phyloP scores from a whole-genome alignment of 2,113 vertebrate species.

The Aspiorhynchus laticeps region DNA sequence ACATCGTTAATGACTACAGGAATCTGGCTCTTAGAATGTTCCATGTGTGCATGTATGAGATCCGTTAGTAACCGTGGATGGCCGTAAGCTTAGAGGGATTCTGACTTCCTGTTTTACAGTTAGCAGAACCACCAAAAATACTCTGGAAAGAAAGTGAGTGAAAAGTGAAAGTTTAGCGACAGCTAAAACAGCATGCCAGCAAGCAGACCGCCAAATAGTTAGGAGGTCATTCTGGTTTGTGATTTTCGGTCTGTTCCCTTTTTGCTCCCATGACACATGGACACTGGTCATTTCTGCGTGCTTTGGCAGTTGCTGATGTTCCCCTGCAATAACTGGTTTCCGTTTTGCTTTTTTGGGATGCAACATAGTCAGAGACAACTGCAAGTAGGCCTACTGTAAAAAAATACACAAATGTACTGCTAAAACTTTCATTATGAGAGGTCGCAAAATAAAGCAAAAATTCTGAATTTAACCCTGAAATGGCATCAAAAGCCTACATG shows the following conservation, averaged over 20 bases:
- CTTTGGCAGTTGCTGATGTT: constrained; percentile 28
- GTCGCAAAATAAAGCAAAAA: too few relatives aligned
- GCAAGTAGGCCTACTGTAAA: constrained; percentile 21
- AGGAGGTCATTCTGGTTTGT: neutral
- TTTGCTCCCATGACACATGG: neutral
- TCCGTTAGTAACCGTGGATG: neutral
- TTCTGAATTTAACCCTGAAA: neutral
- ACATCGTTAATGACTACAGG: neutral
- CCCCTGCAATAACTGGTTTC: constrained; percentile 51
- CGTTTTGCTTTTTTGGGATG: constrained; percentile 48
- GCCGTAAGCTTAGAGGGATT: constrained; percentile 58
- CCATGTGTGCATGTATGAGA: constrained; percentile 34
- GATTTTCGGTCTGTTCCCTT: neutral
- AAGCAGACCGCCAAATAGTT: constrained; percentile 7
- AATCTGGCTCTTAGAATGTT: constrained; percentile 30
- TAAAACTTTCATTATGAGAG: neutral
- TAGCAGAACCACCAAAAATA: constrained; percentile 59
- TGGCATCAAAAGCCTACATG: neutral
- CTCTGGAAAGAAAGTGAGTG: constrained; percentile 55
- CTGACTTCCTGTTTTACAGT: constrained; percentile 64
- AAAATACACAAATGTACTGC: neutral
- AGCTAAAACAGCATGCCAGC: constrained; percentile 11
- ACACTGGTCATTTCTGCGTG: neutral
- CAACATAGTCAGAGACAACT: constrained; percentile 40
- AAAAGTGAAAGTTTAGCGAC: too few relatives aligned